Percentiles rank a stretch among this genome's conserved stretches.
Evolutionary conservation across 2,797 vertebrate genomes (phyloP).

Genomic region (Acipenser ruthenus): DNA sequence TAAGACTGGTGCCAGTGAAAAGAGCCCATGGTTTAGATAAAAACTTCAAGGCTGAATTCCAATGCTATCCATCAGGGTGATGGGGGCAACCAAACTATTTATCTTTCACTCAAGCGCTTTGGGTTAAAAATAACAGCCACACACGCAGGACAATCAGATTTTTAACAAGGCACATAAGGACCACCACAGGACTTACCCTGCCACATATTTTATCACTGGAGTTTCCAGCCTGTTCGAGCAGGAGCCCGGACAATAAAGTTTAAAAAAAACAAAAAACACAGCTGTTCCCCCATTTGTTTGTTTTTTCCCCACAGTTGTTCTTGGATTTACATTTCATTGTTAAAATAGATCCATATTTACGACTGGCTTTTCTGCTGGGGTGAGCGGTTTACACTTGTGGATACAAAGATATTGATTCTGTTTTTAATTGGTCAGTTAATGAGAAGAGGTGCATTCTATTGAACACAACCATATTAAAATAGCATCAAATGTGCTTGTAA

Average conservation of each 20-base stretch:
- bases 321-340: conserved; percentile 59
- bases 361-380: conserved; percentile 4
- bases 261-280: conserved; percentile 44
- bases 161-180: conserved; percentile 14
- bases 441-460: no score
- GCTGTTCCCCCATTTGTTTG: conserved; percentile 43
- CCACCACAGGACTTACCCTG: not conserved
- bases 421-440: no score
- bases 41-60: conserved; percentile 1
- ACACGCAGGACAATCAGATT: not conserved
- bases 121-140: not conserved
- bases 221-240: not conserved
- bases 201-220: not conserved
- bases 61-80: not conserved
- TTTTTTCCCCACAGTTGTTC: conserved; percentile 56
- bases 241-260: conserved; percentile 27
- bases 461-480: no score
- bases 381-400: no score
- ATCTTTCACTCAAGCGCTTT: not conserved
- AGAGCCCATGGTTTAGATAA: conserved; percentile 53
- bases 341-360: conserved; percentile 43
- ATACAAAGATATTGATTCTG: no score
- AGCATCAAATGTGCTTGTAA: no score
- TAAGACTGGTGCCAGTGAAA: conserved; percentile 43
- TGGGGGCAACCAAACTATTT: not conserved